Evolutionary conservation across 2,797 vertebrate species (phyloP), one percentile per base, ranked within the genome.

Genomic region (Kryptopterus vitreolus): DNA sequence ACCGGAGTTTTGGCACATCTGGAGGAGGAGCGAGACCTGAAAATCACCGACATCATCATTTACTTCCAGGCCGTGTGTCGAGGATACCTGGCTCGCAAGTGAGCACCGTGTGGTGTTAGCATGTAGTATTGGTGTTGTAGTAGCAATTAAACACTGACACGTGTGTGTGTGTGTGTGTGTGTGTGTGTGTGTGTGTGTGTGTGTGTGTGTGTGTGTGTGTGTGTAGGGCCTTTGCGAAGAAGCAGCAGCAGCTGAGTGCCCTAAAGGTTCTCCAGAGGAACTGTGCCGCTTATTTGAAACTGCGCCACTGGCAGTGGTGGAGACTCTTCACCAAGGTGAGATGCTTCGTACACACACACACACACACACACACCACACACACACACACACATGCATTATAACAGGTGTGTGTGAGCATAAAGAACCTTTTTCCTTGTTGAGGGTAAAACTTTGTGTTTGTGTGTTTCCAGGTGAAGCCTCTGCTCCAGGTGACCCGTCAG

Each of bases 251-350:
- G 82, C 91, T 99, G 77, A 99, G 97, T 33, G 97, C 97, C 33
- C 88, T 99, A 81, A 99, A 98, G 90, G 96, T 99, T 76, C 92
- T 99, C 50, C 97, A 99, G 92, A 96, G 97, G 87, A 99, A 98
- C 89, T 99, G 98, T 20, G 96, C 97, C 0, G 98, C 97, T 0
- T 99, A 99, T 87, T 87, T 99, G 83, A 99, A 99, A 84, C 92
- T 99, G 50, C 94, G 98, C 52, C 97, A 99, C 89, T 99, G 98
- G 98, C 98, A 99, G 90, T 99, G 98, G 98, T 99, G 98, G 97
- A 94, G 97, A 38, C 96, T 99, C 77, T 99, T 99, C 93, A 99
- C 98, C 0, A 99, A 99, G 96, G 98, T 97, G 79, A 85, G 85
- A 69, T 20, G 22, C 24, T 4, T 3, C 0, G 0, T 29, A 10